Base-by-base conservation (phyloP, 2,888 invertebrate species). In the Chrysopilus asiliformis region DNA sequence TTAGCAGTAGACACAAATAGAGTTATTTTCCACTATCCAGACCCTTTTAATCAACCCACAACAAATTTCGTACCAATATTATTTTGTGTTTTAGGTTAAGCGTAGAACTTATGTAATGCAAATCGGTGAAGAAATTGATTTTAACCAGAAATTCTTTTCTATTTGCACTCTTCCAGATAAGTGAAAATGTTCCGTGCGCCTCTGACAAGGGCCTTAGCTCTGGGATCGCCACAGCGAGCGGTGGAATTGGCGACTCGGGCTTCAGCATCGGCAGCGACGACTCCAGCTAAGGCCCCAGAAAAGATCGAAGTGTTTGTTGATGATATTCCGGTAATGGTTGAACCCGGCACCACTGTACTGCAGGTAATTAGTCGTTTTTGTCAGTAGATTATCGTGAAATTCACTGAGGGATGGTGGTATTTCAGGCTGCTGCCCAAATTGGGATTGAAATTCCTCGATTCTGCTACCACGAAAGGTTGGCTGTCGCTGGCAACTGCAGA, bases 381-480 rank as follows among this genome's bases (percentile, higher is more conserved):
- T 32, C 10, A 2, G 6, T 13, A 6, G 10, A 29, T 4, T 14
- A 29, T 14, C n/a, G 6, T 22, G 8, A 9, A 9, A 7, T 22
- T 22, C 22, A 9, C 22, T 26, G 14, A 25, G 16, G n/a, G 12
- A 43, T 33, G 4, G 36, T 12, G 14, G 6, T 10, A 18, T 14
- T 36, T 9, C 25, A 94, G 89, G 98, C 91, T 47, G 95, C 94
- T 37, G 93, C 94, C 2, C 70, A 82, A 65, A 76, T 83, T 45
- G 98, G 98, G 10, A 83, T 99, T 29, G 97, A 99, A 68, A 98
- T 99, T 47, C 98, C 98, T 2, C 71, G 98, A 41, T 99, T 98
- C 64, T 99, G 98, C 64, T 99, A 98, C 62, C 98, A 99, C 68
- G 98, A 99, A 58, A 74, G 98, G 34, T 72, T 99, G 38, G 93